These are phyloP conservation scores for Neuroscelio doddi DNA, from an alignment of 2,888 invertebrate genomes.

Conservation along the genomic window DNA sequence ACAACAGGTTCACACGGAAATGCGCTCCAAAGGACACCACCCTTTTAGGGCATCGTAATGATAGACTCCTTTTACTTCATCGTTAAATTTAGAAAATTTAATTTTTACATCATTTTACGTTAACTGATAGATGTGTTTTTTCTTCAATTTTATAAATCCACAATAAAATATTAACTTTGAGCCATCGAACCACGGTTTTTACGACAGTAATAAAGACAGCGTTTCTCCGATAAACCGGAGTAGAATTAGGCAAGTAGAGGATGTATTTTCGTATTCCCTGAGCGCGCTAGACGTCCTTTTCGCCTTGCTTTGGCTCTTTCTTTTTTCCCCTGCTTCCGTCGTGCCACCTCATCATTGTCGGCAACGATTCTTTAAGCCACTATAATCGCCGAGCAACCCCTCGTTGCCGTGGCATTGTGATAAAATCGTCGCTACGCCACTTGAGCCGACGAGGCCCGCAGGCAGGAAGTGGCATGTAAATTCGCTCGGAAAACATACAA, in stretches of 20 bases:
- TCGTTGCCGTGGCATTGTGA: slow-evolving; percentile 59
- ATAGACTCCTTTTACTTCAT: too few species aligned
- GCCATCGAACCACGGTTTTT: too few species aligned
- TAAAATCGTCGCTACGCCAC: slow-evolving; percentile 63
- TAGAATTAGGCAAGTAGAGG: neutral
- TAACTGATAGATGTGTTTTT: too few species aligned
- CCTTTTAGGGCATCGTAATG: slow-evolving; percentile 16
- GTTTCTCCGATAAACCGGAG: neutral
- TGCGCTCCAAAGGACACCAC: slow-evolving; percentile 52
- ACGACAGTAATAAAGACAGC: slow-evolving; percentile 3
- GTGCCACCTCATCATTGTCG: neutral
- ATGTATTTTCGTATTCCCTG: slow-evolving; percentile 17
- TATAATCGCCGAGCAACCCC: slow-evolving; percentile 57
- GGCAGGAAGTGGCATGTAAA: slow-evolving; percentile 65
- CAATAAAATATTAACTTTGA: too few species aligned
- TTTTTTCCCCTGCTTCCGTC: neutral
- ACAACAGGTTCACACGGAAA: slow-evolving; percentile 49
- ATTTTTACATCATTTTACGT: too few species aligned
- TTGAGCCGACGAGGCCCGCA: slow-evolving; percentile 61
- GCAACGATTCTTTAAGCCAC: slow-evolving; percentile 19
- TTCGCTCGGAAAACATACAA: slow-evolving; percentile 53
- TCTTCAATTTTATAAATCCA: too few species aligned
- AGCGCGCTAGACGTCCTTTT: neutral
- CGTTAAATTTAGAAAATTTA: neutral
- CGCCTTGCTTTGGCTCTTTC: too few species aligned